Evolutionary conservation across 1,140 invertebrate species (phyloP), one percentile per base, ranked within the genome.

Genomic region (Lordiphosa collinella): DNA sequence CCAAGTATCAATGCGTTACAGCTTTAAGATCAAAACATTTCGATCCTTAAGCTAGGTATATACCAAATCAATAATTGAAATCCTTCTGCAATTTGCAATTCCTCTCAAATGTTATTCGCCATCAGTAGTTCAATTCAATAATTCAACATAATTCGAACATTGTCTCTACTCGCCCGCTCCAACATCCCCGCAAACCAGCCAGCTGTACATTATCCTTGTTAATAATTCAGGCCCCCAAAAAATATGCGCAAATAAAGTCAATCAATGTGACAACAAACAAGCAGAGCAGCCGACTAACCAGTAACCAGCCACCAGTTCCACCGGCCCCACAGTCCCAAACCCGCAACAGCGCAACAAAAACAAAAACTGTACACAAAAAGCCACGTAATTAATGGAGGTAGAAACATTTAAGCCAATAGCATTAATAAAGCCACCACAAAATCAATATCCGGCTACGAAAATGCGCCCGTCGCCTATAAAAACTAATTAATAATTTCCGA

Each of bases 401-500:
- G 76, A 87, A 87, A 82, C 74, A 76, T 88, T 88, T 86, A 88
- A 86, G 86, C 80, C 86, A 88, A 88, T 88, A 86, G 86, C 86
- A 88, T 88, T 88, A 88, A 88, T 88, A 88, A 88, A 87, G 86
- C 86, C 82, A 86, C 87, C 87, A 86, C 87, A 88, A 88, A 88
- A 88, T 88, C 87, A 88, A 88, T 88, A 88, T 88, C 70, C 87
- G 73, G 84, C 78, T 88, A 88, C 85, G 82, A 87, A 88, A 88
- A 70, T 72, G 66, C 82, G 76, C 75, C 80, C 79, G 79, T 79
- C 84, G 82, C 86, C 65, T 80, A 87, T 84, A 88, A 88, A 88
- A 88, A 88, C 86, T 88, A 88, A 88, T 88, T 88, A 88, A 88
- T 88, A 88, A 88, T 88, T 88, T 88, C 79, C 86, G 86, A 88